Evolutionary conservation across 2,113 vertebrate species (phyloP).

Genomic region (Ceyx margarethae): DNA sequence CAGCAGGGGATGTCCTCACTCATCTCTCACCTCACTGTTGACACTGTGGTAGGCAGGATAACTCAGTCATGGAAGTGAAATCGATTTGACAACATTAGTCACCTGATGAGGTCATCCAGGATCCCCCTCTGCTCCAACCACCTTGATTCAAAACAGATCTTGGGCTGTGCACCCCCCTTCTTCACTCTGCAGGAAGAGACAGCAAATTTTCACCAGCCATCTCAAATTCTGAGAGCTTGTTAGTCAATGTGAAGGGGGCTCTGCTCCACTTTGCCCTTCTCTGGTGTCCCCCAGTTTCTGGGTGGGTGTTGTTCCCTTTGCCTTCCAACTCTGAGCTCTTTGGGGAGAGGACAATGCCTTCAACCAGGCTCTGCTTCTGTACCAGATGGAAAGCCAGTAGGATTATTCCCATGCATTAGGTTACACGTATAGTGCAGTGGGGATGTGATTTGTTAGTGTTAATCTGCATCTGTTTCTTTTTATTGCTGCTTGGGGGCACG

Average conservation of each 20-base stretch:
- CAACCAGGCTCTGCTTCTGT: not conserved
- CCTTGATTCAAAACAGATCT: not conserved
- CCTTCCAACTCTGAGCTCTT: not conserved
- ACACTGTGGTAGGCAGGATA: not conserved
- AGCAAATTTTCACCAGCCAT: not conserved
- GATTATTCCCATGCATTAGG: not conserved
- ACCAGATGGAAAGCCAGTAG: slow-evolving; percentile 2
- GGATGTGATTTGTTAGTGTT: slow-evolving; percentile 31
- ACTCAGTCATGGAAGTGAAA: not conserved
- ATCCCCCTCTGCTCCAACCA: not conserved
- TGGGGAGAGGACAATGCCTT: not conserved
- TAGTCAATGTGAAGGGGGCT: not conserved
- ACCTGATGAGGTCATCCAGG: not conserved
- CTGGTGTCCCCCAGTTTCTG: not conserved
- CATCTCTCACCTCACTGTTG: not conserved
- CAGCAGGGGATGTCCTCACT: not conserved
- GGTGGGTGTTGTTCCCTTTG: not conserved
- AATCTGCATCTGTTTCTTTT: slow-evolving; percentile 54
- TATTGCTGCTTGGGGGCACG: slow-evolving; percentile 22
- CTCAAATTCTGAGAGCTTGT: not conserved
- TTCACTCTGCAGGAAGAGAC: not conserved
- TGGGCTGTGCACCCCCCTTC: not conserved
- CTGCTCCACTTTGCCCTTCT: not conserved
- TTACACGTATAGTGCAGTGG: not conserved
- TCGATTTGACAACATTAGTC: not conserved